Evolutionary conservation across 2,113 vertebrate species (phyloP), one percentile per base, ranked within the genome.

Genomic region (Muscicapa adusta): DNA sequence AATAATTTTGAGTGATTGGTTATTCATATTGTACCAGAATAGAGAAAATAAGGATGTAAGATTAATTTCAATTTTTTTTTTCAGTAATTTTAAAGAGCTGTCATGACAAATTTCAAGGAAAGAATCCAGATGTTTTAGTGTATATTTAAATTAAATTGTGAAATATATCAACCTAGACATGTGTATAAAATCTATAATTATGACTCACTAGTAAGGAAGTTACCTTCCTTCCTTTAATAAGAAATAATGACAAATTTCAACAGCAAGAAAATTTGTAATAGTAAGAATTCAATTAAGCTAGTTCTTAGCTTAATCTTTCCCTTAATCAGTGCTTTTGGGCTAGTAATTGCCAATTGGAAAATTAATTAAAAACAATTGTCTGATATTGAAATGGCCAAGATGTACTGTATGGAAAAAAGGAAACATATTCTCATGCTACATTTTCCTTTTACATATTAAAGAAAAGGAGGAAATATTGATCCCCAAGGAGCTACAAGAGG

Each of bases 261-360:
- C 24, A 73, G 72, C 76, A 72, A 84, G 50, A 9, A 93, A 74
- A 88, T 91, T 42, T 73, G 33, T 76, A 85, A 78, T 38, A 53
- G 34, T 62, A 85, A 89, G 74, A 74, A 81, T 94, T 94, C 76
- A 92, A 85, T 93, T 96, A 85, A 92, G 40, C 47, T 92, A 29
- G 57, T 94, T 92, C 70, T 76, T 82, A 73, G 31, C 73, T 63
- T 96, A 71, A 85, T 95, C 85, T 85, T 93, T 88, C 33, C 61
- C 40, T 83, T 89, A 93, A 68, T 89, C 94, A 75, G 25, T 93
- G 40, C 9, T 76, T 91, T 89, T 83, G 38, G 14, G 43, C 88
- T 83, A 58, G 63, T 88, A 88, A 97, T 80, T 95, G 43, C 63
- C 56, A 95, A 53, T 86, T 88, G 93, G 51, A 73, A 95, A 85